These are phyloP conservation scores for Halichondria panicea DNA, from an alignment of 37 sponge, comb jelly and placozoan genomes.

Conservation along the genomic window DNA sequence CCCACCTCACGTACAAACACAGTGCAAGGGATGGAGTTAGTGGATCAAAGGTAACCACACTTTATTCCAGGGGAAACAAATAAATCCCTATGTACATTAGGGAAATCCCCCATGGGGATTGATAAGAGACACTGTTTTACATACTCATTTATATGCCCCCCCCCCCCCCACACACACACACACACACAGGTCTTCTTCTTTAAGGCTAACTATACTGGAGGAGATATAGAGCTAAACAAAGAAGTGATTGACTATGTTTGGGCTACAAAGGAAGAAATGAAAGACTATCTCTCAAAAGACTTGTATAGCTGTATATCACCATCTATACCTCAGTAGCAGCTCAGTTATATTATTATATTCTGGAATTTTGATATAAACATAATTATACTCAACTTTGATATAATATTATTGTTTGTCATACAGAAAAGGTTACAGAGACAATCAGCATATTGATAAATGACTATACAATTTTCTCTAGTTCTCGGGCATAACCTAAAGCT, in stretches of 20 bases:
- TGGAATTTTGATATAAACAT: no score
- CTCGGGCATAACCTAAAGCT: conserved; percentile 81
- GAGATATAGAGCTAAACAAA: conserved; percentile 19
- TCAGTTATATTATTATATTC: no score
- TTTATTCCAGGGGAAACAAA: no score
- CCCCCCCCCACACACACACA: no score
- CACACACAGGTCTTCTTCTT: conserved; percentile 74
- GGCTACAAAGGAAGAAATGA: conserved; percentile 85
- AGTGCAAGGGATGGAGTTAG: not conserved
- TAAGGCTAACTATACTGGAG: conserved; percentile 48
- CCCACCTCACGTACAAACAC: conserved; percentile 38
- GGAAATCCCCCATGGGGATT: no score
- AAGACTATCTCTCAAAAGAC: conserved; percentile 47
- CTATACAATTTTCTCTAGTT: conserved; percentile 94
- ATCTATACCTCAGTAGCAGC: no score
- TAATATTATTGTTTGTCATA: no score
- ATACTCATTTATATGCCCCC: no score
- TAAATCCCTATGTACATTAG: no score
- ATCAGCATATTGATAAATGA: not conserved
- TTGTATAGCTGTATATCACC: conserved; percentile 44
- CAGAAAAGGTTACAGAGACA: not conserved
- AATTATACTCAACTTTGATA: not conserved
- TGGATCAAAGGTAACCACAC: conserved; percentile 21
- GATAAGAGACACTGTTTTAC: not conserved
- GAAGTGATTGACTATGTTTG: conserved; percentile 62